phyloP scores from a whole-genome alignment of 2,888 invertebrate genomes.

The Agrochola circellaris region DNA sequence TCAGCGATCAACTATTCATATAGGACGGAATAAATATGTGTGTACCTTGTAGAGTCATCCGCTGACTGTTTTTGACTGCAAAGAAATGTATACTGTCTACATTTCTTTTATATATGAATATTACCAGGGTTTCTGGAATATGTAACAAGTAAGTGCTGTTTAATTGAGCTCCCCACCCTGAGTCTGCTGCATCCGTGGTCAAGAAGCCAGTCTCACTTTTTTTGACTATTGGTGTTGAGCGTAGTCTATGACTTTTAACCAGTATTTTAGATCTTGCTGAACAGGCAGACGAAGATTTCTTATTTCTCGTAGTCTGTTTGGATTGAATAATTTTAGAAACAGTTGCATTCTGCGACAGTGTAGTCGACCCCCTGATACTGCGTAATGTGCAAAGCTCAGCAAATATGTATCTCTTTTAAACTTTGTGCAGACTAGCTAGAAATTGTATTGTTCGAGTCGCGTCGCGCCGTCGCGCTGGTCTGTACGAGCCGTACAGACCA shows the following conservation, averaged over 20 bases:
- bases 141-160: neutral
- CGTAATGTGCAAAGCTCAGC: slow-evolving; percentile 8
- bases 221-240: neutral
- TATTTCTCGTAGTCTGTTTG: neutral
- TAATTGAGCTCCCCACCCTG: neutral
- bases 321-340: neutral
- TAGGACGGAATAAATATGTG: too few species aligned
- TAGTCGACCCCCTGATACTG: neutral
- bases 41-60: too few species aligned
- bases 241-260: neutral
- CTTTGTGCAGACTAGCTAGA: too few species aligned
- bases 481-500: too few species aligned
- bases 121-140: neutral
- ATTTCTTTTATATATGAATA: neutral
- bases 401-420: neutral
- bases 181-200: neutral
- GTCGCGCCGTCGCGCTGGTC: too few species aligned
- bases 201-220: neutral
- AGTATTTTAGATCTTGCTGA: neutral
- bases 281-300: neutral
- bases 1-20: neutral
- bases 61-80: too few species aligned
- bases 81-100: too few species aligned
- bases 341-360: neutral
- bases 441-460: too few species aligned